Percentiles rank a stretch among this genome's conserved stretches.
These are phyloP conservation scores for Agapetus fuscipes DNA, from an alignment of 2,888 invertebrate genomes.

Conservation along the genomic window DNA sequence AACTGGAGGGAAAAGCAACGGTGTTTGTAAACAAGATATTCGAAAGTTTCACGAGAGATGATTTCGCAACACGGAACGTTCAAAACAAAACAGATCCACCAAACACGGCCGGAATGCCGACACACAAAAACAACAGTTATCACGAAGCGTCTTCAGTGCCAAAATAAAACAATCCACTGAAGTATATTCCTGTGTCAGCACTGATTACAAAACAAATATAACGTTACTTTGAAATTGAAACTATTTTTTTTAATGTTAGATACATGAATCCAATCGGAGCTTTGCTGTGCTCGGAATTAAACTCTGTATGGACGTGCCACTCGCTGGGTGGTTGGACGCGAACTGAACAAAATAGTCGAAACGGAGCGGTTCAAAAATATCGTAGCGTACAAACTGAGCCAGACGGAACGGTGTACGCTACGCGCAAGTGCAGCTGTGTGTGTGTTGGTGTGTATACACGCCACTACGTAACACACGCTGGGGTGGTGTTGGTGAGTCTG, in stretches of 20 bases:
- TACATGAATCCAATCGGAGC: too few relatives aligned
- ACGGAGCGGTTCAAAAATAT: slow-evolving; percentile 14
- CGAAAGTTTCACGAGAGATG: slow-evolving; percentile 14
- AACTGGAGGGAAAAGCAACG: slow-evolving; percentile 17
- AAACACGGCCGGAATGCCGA: too few relatives aligned
- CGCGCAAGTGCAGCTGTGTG: slow-evolving; percentile 18
- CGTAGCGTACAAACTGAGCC: slow-evolving; percentile 13
- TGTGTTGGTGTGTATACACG: slow-evolving; percentile 15
- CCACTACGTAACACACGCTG: slow-evolving; percentile 14
- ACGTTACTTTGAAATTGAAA: neutral
- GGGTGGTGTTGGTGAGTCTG: slow-evolving; percentile 5
- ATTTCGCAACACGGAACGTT: slow-evolving; percentile 16
- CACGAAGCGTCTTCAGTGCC: too few relatives aligned
- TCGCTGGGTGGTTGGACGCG: slow-evolving; percentile 6
- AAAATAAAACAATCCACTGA: too few relatives aligned
- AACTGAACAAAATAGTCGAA: slow-evolving; percentile 14
- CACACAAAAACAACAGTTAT: too few relatives aligned
- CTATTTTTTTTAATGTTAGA: neutral
- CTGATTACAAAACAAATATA: too few relatives aligned
- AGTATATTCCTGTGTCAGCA: too few relatives aligned
- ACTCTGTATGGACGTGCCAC: slow-evolving; percentile 3
- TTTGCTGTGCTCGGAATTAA: too few relatives aligned
- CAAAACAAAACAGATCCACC: neutral
- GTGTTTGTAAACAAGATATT: slow-evolving; percentile 17
- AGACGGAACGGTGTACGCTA: slow-evolving; percentile 8